A percentile compares a stretch with the other conserved stretches of the same genome.
phyloP scores from a whole-genome alignment of 1,140 invertebrate genomes.

The Polyergus mexicanus region DNA sequence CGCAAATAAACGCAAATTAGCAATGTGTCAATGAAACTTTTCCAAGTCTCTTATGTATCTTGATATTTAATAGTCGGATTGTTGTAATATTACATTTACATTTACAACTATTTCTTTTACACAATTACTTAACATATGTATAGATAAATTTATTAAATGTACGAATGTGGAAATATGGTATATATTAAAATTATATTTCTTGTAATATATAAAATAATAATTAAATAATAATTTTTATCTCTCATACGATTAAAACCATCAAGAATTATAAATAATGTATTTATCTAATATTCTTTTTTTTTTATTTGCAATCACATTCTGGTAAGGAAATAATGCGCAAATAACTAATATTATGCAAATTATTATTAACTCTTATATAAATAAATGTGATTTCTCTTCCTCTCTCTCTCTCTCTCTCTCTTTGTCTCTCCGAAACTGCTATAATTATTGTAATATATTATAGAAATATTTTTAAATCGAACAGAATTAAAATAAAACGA shows the following conservation, averaged over 20 bases:
- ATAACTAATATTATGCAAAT: not conserved
- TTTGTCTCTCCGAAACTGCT: not conserved
- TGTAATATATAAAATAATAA: not conserved
- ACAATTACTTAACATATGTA: not conserved
- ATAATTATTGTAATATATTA: not conserved
- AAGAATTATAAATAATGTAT: not conserved
- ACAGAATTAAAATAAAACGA: not conserved
- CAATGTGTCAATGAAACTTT: not conserved
- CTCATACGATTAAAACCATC: not conserved
- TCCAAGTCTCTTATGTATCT: not conserved
- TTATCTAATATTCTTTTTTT: not conserved
- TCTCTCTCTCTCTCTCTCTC: too few relatives aligned
- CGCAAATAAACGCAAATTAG: not conserved
- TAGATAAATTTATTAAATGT: not conserved
- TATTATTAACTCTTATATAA: not conserved
- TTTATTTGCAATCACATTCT: not conserved
- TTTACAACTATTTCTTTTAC: not conserved
- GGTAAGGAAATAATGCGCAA: not conserved
- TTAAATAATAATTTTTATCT: too few relatives aligned
- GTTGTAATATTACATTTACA: not conserved
- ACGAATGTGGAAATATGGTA: not conserved
- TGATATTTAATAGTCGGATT: not conserved
- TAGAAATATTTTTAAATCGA: not conserved
- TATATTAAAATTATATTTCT: not conserved
- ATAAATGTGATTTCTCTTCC: not conserved